Base-by-base conservation (phyloP, 2,888 invertebrate genomes). In the Zaprionus obscuricornis region DNA sequence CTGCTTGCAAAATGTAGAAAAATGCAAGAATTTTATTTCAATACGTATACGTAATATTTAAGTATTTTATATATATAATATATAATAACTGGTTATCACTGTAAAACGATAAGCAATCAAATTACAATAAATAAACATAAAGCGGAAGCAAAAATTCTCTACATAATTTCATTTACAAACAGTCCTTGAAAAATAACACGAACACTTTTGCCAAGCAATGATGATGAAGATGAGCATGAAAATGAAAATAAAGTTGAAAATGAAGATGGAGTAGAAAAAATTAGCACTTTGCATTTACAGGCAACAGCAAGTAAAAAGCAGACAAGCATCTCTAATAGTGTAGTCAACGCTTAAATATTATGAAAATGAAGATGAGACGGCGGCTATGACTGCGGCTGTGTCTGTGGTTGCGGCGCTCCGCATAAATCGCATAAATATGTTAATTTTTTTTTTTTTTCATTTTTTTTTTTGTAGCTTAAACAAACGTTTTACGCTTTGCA, bases 361-460 rank as follows among this genome's bases (percentile, higher is more conserved):
- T n/a, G n/a, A n/a, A 75, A 64, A 72, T 57, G 76, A 83, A 77
- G 78, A 77, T n/a, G n/a, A n/a, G n/a, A n/a, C n/a, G n/a, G n/a
- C n/a, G n/a, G n/a, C n/a, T n/a, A n/a, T n/a, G n/a, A n/a, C n/a
- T n/a, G n/a, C n/a, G n/a, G n/a, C n/a, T n/a, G n/a, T n/a, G n/a
- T n/a, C n/a, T n/a, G n/a, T n/a, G n/a, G n/a, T n/a, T n/a, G n/a
- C n/a, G 58, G 68, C 78, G 77, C 82, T 55, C n/a, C 78, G 68
- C 76, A 82, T 85, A 85, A 79, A 83, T 82, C 81, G 81, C 81
- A 85, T 83, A 79, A 76, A 82, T 82, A 82, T 82, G 81, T 55
- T 82, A 85, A 82, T 82, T 83, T 57, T 42, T 33, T 67, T 54
- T 54, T n/a, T n/a, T n/a, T n/a, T n/a, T n/a, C n/a, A n/a, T n/a